phyloP scores from a whole-genome alignment of 2,797 vertebrate genomes.

The Coregonus suidteri region DNA sequence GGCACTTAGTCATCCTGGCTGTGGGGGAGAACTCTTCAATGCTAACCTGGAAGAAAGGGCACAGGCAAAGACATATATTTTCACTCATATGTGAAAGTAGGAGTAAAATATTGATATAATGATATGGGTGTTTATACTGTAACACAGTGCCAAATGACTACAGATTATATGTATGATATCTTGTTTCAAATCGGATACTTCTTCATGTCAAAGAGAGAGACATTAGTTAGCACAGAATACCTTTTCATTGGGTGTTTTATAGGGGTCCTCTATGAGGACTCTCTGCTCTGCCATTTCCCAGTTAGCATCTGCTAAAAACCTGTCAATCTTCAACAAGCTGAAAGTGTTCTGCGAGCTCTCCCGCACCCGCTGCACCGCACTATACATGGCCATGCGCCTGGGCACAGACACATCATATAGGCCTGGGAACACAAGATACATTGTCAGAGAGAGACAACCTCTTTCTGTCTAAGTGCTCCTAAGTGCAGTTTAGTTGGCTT shows the following conservation, averaged over 20 bases:
- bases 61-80: background rate
- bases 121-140: background rate
- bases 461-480: background rate
- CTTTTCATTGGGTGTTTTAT: conserved; percentile 19
- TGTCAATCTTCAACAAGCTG: conserved; percentile 29
- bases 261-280: conserved; percentile 22
- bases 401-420: conserved; percentile 20
- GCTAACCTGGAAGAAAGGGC: conserved; percentile 16
- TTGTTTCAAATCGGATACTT: background rate
- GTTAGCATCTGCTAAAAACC: conserved; percentile 25
- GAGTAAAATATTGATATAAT: background rate
- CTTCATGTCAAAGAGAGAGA: background rate
- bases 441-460: background rate
- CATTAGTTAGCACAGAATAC: background rate
- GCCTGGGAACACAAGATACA: conserved; percentile 8
- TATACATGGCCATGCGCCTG: conserved; percentile 28
- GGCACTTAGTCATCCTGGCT: conserved; percentile 18
- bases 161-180: background rate
- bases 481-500: too few species aligned
- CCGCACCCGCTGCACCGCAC: conserved; percentile 20
- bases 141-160: too few species aligned
- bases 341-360: conserved; percentile 28
- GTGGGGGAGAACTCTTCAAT: conserved; percentile 24
- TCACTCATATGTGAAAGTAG: background rate
- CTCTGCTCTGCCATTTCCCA: conserved; percentile 18